phyloP scores from a whole-genome alignment of 2,113 vertebrate genomes.

The Jacana jacana region DNA sequence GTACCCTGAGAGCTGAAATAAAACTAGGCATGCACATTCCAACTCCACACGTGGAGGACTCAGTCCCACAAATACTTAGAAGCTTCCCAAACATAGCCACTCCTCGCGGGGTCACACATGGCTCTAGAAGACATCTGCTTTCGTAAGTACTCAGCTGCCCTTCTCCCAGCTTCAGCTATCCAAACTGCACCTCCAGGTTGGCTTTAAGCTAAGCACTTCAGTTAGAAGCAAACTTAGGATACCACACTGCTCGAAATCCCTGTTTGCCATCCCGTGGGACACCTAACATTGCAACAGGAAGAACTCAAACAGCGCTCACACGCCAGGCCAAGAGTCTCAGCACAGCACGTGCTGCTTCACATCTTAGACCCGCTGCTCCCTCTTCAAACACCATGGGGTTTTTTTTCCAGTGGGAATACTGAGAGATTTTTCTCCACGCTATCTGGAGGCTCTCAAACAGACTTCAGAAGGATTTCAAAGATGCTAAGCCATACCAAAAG shows the following conservation, averaged over 20 bases:
- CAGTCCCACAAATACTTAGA: background rate
- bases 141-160: background rate
- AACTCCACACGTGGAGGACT: background rate
- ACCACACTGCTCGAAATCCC: background rate
- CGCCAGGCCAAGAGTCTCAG: background rate
- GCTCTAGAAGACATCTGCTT: background rate
- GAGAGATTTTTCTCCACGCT: background rate
- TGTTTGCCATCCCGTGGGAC: background rate
- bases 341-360: background rate
- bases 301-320: background rate
- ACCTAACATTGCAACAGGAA: accelerated
- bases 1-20: background rate
- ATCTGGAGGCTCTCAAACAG: background rate
- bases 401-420: background rate
- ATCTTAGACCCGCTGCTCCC: background rate
- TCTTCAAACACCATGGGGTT: background rate
- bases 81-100: background rate
- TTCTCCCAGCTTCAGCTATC: background rate
- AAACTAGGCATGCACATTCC: background rate
- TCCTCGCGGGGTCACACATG: accelerated
- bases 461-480: background rate
- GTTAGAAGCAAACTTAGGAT: background rate
- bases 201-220: background rate
- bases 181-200: background rate
- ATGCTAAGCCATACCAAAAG: background rate